Evolutionary conservation across 1,140 invertebrate genomes (phyloP), one percentile per base, ranked within the genome.

Genomic region (Brachionus rubens): DNA sequence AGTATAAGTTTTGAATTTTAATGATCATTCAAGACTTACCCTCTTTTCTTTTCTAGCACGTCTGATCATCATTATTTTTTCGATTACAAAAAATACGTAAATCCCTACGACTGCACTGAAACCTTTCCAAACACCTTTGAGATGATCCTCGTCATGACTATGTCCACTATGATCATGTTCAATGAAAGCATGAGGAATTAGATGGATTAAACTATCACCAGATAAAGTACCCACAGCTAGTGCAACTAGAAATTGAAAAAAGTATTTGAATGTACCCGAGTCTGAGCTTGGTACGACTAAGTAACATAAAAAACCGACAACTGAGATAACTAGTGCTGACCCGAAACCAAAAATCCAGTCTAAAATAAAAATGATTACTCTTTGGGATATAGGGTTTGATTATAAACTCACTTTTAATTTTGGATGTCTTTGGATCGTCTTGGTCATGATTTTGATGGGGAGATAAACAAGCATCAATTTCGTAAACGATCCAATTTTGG

Each of bases 1-100:
- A 41, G n/a, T 4, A 30, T 30, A 30, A 14, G 3, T 62, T 43
- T 65, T 26, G 9, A 41, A 46, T 14, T 14, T 14, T n/a, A n/a
- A n/a, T n/a, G n/a, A n/a, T n/a, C n/a, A n/a, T n/a, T n/a, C n/a
- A n/a, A 46, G n/a, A 46, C n/a, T 43, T 43, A 65, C 59, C 16
- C 43, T 46, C 26, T 65, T 65, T 65, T 65, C 59, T 43, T 65
- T 65, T 65, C 40, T 65, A 5, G 59, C 36, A 30, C 59, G 28
- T 65, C 59, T 36, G 12, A 65, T 65, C 36, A 40, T 48, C 70
- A 82, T 79, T 1, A 81, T 28, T 16, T 79, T 54, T 78, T 83
- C 82, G 47, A 83, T 78, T 12, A 83, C 72, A 76, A 81, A 83
- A n/a, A 83, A 80, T 7, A 48, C 70, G 67, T 83, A 83, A 21